Evolutionary conservation across 2,797 vertebrate genomes (phyloP), one percentile per base, ranked within the genome.

Genomic region (Silurus aristotelis): DNA sequence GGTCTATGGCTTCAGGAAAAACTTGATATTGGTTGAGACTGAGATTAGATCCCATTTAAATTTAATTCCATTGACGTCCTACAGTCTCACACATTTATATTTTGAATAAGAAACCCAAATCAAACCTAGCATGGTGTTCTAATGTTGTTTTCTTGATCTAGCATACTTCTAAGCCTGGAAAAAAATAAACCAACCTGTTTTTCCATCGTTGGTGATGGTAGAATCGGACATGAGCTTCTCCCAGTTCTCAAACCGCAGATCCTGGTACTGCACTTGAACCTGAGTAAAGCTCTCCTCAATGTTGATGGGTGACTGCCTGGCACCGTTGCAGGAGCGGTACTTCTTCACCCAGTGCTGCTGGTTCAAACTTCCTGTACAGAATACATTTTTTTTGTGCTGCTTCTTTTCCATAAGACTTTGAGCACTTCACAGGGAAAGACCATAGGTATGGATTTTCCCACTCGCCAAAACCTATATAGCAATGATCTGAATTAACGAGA

Each of bases 251-350:
- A 99, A 95, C 87, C 94, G 95, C 75, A 99, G 93, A 92, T 97
- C 94, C 92, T 97, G 97, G 87, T 97, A 96, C 93, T 98, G 96
- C 90, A 97, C 92, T 86, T 97, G 94, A 86, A 98, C 96, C 93
- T 97, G 97, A 43, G 97, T 96, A 82, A 99, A 96, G 72, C 95
- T 96, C 92, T 98, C 97, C 48, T 97, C 96, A 72, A 99, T 97
- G 94, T 99, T 97, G 88, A 99, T 96, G 6, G 98, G 98, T 0
- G 98, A 99, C 80, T 99, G 98, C 83, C 95, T 96, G 91, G 95
- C 96, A 82, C 96, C 96, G 90, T 95, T 97, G 79, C 98, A 99
- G 83, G 93, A 92, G 52, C 96, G 96, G 84, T 96, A 98, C 93
- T 95, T 98, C 93, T 96, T 97, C 6, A 94, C 96, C 98, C 98